These are phyloP conservation scores for Gadopsis marmoratus DNA, from an alignment of 2,797 vertebrate genomes.

Conservation along the genomic window DNA sequence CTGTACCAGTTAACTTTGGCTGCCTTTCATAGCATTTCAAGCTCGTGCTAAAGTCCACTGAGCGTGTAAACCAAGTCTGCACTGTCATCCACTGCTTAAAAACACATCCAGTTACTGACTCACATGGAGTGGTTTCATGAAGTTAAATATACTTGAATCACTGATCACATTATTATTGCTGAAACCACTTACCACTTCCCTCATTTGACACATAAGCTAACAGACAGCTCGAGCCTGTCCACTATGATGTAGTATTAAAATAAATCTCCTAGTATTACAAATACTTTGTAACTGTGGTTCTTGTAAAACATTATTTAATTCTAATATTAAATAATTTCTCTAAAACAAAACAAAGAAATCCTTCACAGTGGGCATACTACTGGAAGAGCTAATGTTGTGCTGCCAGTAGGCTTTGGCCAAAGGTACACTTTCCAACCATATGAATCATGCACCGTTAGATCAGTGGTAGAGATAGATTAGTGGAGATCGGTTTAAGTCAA, in stretches of 20 bases:
- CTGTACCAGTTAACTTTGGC: neutral
- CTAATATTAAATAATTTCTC: no score
- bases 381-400: neutral
- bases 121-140: no score
- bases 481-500: no score
- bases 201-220: neutral
- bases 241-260: neutral
- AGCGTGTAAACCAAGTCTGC: neutral
- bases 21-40: neutral
- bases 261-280: neutral
- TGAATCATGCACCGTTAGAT: neutral
- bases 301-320: no score
- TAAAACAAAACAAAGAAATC: no score
- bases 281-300: neutral
- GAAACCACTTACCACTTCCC: no score
- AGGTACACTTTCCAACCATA: neutral
- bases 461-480: no score
- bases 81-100: no score
- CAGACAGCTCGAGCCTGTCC: neutral
- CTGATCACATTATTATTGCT: no score
- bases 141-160: no score
- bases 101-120: no score
- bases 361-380: neutral
- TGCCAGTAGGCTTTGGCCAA: neutral
- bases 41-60: neutral